phyloP scores from a whole-genome alignment of 2,797 vertebrate genomes.

The Iguana delicatissima region DNA sequence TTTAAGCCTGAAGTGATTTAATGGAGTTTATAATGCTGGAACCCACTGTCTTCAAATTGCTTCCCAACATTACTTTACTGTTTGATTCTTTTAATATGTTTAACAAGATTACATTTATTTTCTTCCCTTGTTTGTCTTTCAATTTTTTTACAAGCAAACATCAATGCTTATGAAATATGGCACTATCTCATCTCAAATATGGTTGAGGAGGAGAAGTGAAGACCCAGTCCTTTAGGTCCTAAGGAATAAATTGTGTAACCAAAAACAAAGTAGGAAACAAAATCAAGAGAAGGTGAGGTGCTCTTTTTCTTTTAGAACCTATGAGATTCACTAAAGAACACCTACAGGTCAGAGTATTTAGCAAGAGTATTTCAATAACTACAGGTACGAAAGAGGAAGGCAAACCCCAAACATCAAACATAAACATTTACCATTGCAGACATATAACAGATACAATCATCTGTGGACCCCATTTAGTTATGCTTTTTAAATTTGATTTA shows the following conservation, averaged over 20 bases:
- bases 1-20: constrained; percentile 17
- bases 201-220: neutral
- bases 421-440: too few species aligned
- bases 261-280: neutral
- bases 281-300: neutral
- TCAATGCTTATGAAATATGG: neutral
- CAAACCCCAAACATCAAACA: neutral
- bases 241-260: neutral
- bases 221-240: neutral
- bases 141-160: constrained; percentile 26
- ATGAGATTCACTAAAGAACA: neutral
- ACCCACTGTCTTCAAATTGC: constrained; percentile 17
- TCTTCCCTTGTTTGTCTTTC: constrained; percentile 20
- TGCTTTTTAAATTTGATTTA: neutral
- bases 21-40: neutral
- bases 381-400: rapidly evolving
- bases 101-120: constrained; percentile 29
- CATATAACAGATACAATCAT: neutral
- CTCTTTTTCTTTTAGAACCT: neutral
- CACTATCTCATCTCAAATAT: neutral
- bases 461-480: neutral
- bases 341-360: neutral
- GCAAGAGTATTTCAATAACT: neutral
- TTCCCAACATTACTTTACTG: constrained; percentile 9
- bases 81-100: neutral